Base-by-base conservation (phyloP, 2,113 vertebrate genomes). In the Urocynchramus pylzowi region DNA sequence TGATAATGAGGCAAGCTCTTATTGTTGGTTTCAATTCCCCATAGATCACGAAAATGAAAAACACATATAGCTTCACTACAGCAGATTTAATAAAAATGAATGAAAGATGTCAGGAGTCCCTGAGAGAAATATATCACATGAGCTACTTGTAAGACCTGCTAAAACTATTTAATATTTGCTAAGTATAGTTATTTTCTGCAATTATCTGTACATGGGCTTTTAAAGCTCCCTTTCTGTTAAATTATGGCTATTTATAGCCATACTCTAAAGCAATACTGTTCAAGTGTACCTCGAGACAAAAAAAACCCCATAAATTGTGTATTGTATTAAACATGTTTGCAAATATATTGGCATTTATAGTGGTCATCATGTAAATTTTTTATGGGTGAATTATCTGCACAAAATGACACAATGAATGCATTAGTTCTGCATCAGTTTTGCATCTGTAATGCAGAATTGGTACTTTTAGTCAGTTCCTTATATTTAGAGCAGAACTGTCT, bases 91-190 rank as follows among this genome's bases (percentile, higher is more conserved):
- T 99, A 97, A 99, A 99, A 98, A 99, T 99, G 99, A 99, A 99
- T 95, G 99, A 99, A 97, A 98, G 99, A 97, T 99, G 99, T 90
- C 98, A 99, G 60, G 99, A 99, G 94, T 99, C 99, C 84, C 97
- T 99, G 91, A 98, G 98, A 98, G 99, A 99, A 98, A 99, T 99
- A 95, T 99, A 99, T 97, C 99, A 99, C 92, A 99, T 99, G 98
- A 99, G 99, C 74, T 99, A 99, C 73, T 97, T 99, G 99, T 99
- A 98, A 99, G 99, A 95, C 27, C 77, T 69, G 78, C 96, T 96
- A 50, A 94, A 96, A 80, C 20, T 86, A 57, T 95, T 93, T 93
- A 33, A 50, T 95, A 86, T 53, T 88, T 96, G 39, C 56, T 95
- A 93, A 91, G 37, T 84, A 68, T 7, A 3, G 85, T 95, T 95